Evolutionary conservation across 2,888 invertebrate species (phyloP), one percentile per base, ranked within the genome.

Genomic region (Zonitis immaculata): DNA sequence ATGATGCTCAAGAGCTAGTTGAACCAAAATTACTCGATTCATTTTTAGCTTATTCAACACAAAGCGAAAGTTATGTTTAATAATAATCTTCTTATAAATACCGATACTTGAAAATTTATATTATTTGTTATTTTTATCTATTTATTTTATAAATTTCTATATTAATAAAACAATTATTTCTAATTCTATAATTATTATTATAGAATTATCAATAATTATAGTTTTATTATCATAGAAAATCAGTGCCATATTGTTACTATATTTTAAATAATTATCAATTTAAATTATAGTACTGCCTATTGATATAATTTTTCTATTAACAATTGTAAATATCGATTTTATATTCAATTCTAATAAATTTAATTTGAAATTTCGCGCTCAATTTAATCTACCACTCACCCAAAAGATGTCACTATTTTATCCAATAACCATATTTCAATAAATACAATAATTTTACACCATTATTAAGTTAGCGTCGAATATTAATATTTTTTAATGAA

Each of bases 31-130:
- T 90, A 9, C 82, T 89, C 76, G 90, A 91, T 69, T 88, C 89
- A 0, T 86, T 90, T 61, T 82, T 89, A 73, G 78, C 87, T 30
- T 90, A 89, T 73, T 89, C 90, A 0, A 84, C 87, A 22, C 85
- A 87, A 63, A 87, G 87, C 71, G 89, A 90, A 73, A 89, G 89
- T 71, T 89, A 88, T 71, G 89, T 89, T 39, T 89, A 75, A 77
- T 42, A 54, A 48, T 42, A 30, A 49, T 22, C 25, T 7, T 42
- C 22, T 22, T 25, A 30, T 39, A 27, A n/a, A n/a, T n/a, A n/a
- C n/a, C 28, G 32, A 53, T 18, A 42, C 30, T 44, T 8, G 28
- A 45, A 12, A 28, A 50, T 51, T 54, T 54, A 54, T 49, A 42
- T 8, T 47, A 14, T 6, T 49, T 53, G 46, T 49, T 53, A 18